Conservation (phyloP, 2,113 vertebrate genomes). For the Elachura formosa region DNA sequence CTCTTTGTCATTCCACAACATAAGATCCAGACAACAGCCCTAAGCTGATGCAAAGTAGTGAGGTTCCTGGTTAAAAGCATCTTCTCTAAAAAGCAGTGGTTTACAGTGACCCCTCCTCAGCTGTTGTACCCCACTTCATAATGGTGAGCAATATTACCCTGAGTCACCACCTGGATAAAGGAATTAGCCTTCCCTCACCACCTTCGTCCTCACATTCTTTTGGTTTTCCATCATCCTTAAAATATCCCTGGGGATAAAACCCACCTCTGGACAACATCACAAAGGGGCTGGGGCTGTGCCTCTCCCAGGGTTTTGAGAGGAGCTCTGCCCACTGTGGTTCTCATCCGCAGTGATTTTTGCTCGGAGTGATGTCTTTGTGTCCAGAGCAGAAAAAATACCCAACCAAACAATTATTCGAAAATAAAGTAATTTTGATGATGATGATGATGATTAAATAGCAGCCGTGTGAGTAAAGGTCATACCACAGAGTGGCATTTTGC, state of each 20-base stretch:
- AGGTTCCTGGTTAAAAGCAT: not conserved
- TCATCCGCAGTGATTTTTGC: not conserved
- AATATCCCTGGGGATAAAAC: not conserved
- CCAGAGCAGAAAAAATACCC: not conserved
- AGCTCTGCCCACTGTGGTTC: not conserved
- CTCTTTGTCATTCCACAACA: not conserved
- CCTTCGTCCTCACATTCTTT: not conserved
- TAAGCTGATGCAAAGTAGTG: not conserved
- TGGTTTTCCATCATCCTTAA: not conserved
- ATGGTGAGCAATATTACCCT: not conserved
- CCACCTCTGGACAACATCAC: not conserved
- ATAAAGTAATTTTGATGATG: constrained; percentile 40
- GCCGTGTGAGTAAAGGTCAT: constrained; percentile 68
- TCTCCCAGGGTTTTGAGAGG: not conserved
- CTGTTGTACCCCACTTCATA: not conserved
- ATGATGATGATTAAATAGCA: constrained; percentile 56
- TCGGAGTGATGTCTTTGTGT: not conserved
- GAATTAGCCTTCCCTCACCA: not conserved
- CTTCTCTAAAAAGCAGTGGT: not conserved
- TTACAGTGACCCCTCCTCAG: not conserved
- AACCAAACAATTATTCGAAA: constrained; percentile 21
- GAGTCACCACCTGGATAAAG: not conserved
- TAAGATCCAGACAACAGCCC: not conserved
- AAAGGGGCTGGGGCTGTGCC: not conserved
- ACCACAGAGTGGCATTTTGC: constrained; percentile 71